Percentiles rank a stretch among this genome's conserved stretches.
phyloP scores from a whole-genome alignment of 1,140 invertebrate genomes.

The Carcinoscorpius rotundicauda region DNA sequence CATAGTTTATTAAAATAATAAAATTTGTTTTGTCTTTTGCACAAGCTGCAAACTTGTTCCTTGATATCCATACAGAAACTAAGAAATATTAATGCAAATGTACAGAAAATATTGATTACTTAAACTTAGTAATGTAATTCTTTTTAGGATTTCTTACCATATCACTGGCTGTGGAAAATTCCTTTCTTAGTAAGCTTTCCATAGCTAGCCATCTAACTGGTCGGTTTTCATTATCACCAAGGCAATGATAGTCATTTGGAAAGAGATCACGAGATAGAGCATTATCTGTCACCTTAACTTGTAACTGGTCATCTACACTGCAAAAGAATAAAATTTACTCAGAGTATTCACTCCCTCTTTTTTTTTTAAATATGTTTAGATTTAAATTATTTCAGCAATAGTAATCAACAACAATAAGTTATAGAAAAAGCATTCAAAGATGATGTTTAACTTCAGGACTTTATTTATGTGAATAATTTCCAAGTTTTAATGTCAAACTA shows the following conservation, averaged over 20 bases:
- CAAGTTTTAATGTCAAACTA: too few species aligned
- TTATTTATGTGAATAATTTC: too few species aligned
- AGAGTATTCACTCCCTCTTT: too few species aligned
- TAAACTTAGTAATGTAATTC: background rate
- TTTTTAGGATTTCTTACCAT: constrained; percentile 49
- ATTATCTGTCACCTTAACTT: constrained; percentile 81
- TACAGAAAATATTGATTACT: background rate
- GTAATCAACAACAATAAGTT: too few species aligned
- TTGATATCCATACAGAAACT: constrained; percentile 12
- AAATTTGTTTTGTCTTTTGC: too few species aligned
- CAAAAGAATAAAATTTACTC: too few species aligned
- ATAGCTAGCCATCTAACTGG: constrained; percentile 91
- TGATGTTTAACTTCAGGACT: too few species aligned
- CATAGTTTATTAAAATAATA: too few species aligned
- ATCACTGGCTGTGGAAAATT: constrained; percentile 74
- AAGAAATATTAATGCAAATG: constrained; percentile 18
- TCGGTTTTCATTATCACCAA: constrained; percentile 88
- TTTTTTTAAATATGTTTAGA: too few species aligned
- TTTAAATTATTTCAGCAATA: too few species aligned
- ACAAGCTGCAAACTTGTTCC: constrained; percentile 1
- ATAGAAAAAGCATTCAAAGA: too few species aligned
- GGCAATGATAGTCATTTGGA: constrained; percentile 85
- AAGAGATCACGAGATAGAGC: constrained; percentile 84
- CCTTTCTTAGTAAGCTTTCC: constrained; percentile 69
- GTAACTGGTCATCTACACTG: constrained; percentile 73